Base-by-base conservation (phyloP, 2,113 vertebrate species). In the Vicugna pacos region DNA sequence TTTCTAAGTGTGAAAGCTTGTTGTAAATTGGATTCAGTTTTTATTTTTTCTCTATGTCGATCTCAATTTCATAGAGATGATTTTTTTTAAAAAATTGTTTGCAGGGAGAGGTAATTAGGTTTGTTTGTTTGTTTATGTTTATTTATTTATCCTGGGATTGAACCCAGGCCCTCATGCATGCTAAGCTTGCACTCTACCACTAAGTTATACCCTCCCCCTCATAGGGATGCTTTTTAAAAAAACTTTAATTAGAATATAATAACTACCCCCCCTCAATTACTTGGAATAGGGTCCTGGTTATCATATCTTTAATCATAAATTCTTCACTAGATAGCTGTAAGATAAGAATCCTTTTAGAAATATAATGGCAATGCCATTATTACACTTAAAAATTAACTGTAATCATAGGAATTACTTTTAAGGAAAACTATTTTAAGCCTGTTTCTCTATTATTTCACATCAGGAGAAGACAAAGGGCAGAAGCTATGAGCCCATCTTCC, bases 361-460 rank as follows among this genome's bases (percentile, higher is more conserved):
- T 52, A 76, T 62, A 56, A 58, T 7, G 19, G 72, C 8, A 52
- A 38, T 76, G 54, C 60, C 19, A 87, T 75, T 54, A 93, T 87
- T 77, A 87, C 10, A n/a, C 19, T 24, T 72, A 69, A 79, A 84
- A 32, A 58, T 62, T 75, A 72, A 93, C 38, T 48, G 52, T 42
- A 86, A 69, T 35, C 67, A 76, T 52, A 81, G 32, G 13, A 81
- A 28, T 80, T 28, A 92, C 20, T 82, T 79, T 89, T n/a, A 28
- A 79, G 62, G 20, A 72, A 91, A 92, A 75, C 38, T 70, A 56
- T 32, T 50, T 83, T 46, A 70, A 67, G 58, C 7, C 30, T 90
- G 16, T 67, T 58, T 95, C n/a, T 91, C 64, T 86, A 48, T 69
- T 20, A 87, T 62, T 67, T 92, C 30, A 85, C 60, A 26, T 85